Conservation (phyloP, 2,113 vertebrate genomes). For the Lamprotornis superbus region DNA sequence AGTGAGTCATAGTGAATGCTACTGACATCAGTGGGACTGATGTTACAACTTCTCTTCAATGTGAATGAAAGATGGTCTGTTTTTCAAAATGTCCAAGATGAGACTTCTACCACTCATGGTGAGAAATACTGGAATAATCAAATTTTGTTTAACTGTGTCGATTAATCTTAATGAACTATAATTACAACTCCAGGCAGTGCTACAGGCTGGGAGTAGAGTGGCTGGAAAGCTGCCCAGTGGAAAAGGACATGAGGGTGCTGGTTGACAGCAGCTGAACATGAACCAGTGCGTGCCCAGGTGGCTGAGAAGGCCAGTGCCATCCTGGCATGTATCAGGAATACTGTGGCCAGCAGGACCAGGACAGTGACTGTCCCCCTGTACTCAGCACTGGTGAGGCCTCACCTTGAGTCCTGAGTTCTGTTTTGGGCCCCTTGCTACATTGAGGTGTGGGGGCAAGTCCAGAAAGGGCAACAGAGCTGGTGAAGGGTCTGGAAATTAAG, state of each 20-base stretch:
- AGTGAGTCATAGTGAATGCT: not conserved
- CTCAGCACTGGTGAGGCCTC: not conserved
- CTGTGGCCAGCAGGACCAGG: not conserved
- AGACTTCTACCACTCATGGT: not conserved
- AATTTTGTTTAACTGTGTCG: not conserved
- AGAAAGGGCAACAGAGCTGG: not conserved
- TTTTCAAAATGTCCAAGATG: not conserved
- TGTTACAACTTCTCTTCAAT: not conserved
- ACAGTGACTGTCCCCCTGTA: not conserved
- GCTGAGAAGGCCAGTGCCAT: not conserved
- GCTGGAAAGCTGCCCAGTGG: not conserved
- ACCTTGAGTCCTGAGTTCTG: fast-evolving
- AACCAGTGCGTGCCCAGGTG: not conserved
- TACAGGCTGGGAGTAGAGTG: not conserved
- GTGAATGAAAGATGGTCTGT: not conserved
- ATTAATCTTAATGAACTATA: not conserved
- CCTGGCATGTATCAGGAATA: not conserved
- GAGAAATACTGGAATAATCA: not conserved
- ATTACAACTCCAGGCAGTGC: not conserved
- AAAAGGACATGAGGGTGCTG: not conserved
- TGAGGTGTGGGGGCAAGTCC: not conserved
- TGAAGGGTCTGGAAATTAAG: not conserved
- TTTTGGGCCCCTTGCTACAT: not conserved
- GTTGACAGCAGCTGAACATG: not conserved
- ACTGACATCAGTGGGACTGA: not conserved